Base-by-base conservation (phyloP, 2,113 vertebrate species). In the Orycteropus afer region DNA sequence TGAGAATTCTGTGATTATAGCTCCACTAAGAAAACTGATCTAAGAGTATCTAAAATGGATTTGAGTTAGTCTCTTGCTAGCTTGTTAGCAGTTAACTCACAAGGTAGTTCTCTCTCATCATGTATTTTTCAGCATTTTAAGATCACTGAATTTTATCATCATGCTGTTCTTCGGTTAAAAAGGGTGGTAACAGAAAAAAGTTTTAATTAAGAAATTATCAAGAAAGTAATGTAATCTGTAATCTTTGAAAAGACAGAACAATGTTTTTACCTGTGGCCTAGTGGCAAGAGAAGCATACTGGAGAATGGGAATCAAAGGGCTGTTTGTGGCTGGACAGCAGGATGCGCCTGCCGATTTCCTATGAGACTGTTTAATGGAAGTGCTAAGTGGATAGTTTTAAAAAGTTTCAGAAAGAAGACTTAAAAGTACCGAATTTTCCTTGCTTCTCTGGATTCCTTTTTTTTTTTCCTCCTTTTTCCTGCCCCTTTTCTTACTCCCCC, bases 381-480 rank as follows among this genome's bases (percentile, higher is more conserved):
- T 49, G 18, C 13, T 34, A 32, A 91, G 40, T 42, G 3, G 11
- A 85, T 78, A n/a, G 7, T 86, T 89, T 59, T 67, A 18, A 83
- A 90, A 91, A 78, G 71, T n/a, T 89, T 55, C n/a, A 63, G 51
- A 81, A 80, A 47, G 57, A 63, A 51, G 11, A n/a, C 63, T 90
- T 2, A 17, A 7, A 65, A 81, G 25, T 25, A 5, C 23, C 40
- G 69, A 29, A 40, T 69, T 90, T 78, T 91, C 53, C 23, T 82
- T 57, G 25, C 55, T 6, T 83, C 17, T 42, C 2, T 53, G 20
- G 40, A 32, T 45, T 57, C 55, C 51, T 42, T 40, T 53, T 67
- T 77, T 27, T 40, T 86, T 86, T 74, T n/a, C n/a, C 22, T 71
- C 22, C 11, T n/a, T 27, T 2, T 6, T 1, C 37, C 65, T 47